A percentile compares a stretch with the other conserved stretches of the same genome.
phyloP scores from a whole-genome alignment of 2,888 invertebrate species.

The Plemyria rubiginata region DNA sequence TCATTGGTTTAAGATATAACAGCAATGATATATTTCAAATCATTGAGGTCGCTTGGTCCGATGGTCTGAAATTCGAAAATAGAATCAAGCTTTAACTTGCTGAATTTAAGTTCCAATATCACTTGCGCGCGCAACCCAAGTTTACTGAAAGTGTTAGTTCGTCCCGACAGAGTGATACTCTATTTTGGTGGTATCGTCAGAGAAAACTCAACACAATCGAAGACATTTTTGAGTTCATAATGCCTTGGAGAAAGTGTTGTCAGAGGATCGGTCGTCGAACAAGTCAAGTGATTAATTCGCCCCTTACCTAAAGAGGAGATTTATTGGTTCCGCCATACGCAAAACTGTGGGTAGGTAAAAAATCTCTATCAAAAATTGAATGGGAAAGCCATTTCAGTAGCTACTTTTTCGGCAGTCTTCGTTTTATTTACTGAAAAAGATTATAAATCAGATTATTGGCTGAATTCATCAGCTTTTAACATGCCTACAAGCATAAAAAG shows the following conservation, averaged over 20 bases:
- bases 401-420: slow-evolving; percentile 75
- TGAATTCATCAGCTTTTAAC: neutral
- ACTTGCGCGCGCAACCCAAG: neutral
- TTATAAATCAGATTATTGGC: neutral
- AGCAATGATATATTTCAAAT: neutral
- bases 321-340: slow-evolving; percentile 84
- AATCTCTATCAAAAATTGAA: slow-evolving; percentile 85
- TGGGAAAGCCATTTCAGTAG: slow-evolving; percentile 82
- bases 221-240: slow-evolving; percentile 53
- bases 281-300: slow-evolving; percentile 82
- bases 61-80: neutral
- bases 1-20: neutral
- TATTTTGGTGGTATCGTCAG: slow-evolving; percentile 19
- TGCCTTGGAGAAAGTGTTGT: slow-evolving; percentile 50
- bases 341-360: slow-evolving; percentile 84
- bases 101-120: neutral
- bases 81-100: neutral
- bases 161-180: slow-evolving; percentile 5
- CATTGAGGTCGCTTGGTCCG: neutral
- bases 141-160: slow-evolving; percentile 1
- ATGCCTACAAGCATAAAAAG: no score
- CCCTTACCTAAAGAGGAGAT: slow-evolving; percentile 83
- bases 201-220: slow-evolving; percentile 54
- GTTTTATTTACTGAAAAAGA: neutral
- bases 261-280: slow-evolving; percentile 70